Base-by-base conservation (phyloP, 2,113 vertebrate genomes). In the Sciurus niger region DNA sequence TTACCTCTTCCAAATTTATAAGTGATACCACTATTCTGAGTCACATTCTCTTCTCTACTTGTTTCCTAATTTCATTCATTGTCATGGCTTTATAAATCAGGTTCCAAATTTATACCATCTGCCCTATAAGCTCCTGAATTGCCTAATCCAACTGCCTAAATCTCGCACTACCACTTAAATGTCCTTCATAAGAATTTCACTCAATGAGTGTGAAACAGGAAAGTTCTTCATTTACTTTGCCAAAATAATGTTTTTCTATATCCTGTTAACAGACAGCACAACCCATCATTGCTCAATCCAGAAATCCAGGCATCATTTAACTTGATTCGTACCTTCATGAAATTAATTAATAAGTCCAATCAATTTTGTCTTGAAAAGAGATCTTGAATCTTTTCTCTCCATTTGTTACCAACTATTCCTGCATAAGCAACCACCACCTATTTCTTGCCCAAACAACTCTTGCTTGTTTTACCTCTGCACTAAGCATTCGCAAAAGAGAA, bases 281-380 rank as follows among this genome's bases (percentile, higher is more conserved):
- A 85, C 9, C 40, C 11, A 72, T n/a, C 78, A 94, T 73, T 55
- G n/a, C 63, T 95, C 53, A 95, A 89, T 8, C 34, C 43, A 89
- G 9, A 87, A 89, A 95, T 83, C 46, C 76, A 9, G 25, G 13
- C 18, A 76, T 67, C 84, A 53, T 78, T 82, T 67, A 72, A 88
- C 16, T 90, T 90, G 16, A 58, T 77, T 63, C 37, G 10, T 67
- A 17, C 16, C 28, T 63, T 85, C 9, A 43, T 48, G 88, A 77
- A 92, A 89, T 68, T 89, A 92, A 92, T 79, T 89, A 67, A 24
- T 20, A 94, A 95, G 88, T 77, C 25, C 74, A 80, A 70, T 82
- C 83, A 89, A 77, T 73, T 94, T 34, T 91, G 22, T 32, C 72
- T 68, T 32, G 32, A 76, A 86, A 2, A 72, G 58, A 94, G 6